Conservation (phyloP, 1,140 invertebrate species). For the Schlechtendalia chinensis region DNA sequence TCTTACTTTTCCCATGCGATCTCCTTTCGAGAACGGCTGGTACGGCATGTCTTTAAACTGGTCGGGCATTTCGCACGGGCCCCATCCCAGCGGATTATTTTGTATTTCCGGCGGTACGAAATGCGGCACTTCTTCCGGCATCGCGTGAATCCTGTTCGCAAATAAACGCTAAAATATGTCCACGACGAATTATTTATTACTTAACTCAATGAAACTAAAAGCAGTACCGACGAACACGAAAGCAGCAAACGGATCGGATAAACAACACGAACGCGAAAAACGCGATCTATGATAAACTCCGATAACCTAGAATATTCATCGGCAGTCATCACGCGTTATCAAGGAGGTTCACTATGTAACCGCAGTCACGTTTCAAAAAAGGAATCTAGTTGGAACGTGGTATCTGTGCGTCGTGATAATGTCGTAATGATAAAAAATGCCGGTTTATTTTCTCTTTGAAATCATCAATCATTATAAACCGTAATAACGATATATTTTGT, state of each 20-base stretch:
- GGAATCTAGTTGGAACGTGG: too few relatives aligned
- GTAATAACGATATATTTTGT: too few relatives aligned
- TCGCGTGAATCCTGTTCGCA: background rate
- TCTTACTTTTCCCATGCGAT: slow-evolving; percentile 85
- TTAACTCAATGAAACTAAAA: background rate
- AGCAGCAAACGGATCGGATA: background rate
- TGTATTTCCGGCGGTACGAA: slow-evolving; percentile 75
- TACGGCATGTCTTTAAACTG: slow-evolving; percentile 98
- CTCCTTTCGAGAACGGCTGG: slow-evolving; percentile 96
- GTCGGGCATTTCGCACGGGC: slow-evolving; percentile 88
- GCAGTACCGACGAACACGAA: slow-evolving; percentile 15
- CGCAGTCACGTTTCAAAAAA: background rate
- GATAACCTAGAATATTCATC: slow-evolving; percentile 13
- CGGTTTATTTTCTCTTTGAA: slow-evolving; percentile 4
- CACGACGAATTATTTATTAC: background rate
- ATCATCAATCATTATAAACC: background rate
- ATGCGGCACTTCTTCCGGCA: slow-evolving; percentile 53
- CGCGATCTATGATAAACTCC: background rate
- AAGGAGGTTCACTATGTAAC: background rate
- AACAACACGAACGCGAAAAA: background rate
- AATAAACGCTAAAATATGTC: background rate
- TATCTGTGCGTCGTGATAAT: background rate
- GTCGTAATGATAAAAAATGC: background rate
- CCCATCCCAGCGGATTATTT: slow-evolving; percentile 91
- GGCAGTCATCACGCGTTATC: slow-evolving; percentile 30